Evolutionary conservation across 2,888 invertebrate genomes (phyloP), one percentile per base, ranked within the genome.

Genomic region (Ormyrus rosae): DNA sequence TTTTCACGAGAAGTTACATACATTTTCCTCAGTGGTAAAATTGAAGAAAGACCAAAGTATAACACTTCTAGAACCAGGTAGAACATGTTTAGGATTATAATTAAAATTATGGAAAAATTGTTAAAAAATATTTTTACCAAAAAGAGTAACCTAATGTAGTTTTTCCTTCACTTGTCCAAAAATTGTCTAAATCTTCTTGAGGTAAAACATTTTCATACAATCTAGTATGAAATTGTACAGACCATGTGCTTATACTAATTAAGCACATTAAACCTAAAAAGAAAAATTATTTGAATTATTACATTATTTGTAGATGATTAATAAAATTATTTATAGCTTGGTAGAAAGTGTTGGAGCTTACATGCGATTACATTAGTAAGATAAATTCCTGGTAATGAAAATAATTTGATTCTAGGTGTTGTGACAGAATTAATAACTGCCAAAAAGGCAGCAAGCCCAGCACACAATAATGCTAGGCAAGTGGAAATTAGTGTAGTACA

Each of bases 121-220:
- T 10, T n/a, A 7, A 8, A 55, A 50, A 58, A n/a, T 5, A 45
- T 48, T 68, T 80, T 86, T 85, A 95, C 95, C 96, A 98, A 91
- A 97, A 98, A 6, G 98, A 98, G 86, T 96, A 94, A 71, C 97
- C 97, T 60, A 97, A 92, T 84, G 95, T 94, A 0, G 97, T 96
- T 88, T 95, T 94, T 70, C 95, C 95, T 84, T 95, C 94, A 0
- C 97, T 96, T 50, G 95, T 94, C 97, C 98, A 98, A 86, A 94
- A 94, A 85, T 94, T 94, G 53, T 94, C 93, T 78, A 94, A 93
- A 87, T 97, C 97, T 86, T 96, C 96, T 69, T 94, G 93, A 0
- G 95, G 93, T 91, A 98, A 92, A 2, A 98, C 96, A 89, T 97
- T 98, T 88, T 94, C 93, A 86, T 95, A 95, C 72, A 98, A 92